Percentiles rank a stretch among this genome's conserved stretches.
Evolutionary conservation across 2,797 vertebrate genomes (phyloP).

Genomic region (Pterois miles): DNA sequence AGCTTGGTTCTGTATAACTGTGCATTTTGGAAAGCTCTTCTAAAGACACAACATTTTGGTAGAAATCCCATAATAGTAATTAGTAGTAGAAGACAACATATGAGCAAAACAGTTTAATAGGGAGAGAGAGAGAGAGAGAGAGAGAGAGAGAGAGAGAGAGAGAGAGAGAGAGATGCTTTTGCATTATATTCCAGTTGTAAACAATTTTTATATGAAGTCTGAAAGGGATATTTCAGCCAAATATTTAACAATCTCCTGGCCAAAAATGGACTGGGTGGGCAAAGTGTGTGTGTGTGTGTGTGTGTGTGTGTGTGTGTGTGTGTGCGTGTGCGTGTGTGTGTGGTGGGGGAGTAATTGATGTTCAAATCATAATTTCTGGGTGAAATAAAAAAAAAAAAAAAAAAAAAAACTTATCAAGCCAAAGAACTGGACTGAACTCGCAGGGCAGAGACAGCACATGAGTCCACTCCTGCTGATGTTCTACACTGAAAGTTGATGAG

Average conservation of each 20-base stretch:
- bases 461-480: slow-evolving; percentile 41
- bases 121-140: too few relatives aligned
- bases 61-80: background rate
- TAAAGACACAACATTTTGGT: background rate
- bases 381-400: background rate
- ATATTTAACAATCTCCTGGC: background rate
- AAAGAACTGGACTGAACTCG: slow-evolving; percentile 19
- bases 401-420: slow-evolving; percentile 4
- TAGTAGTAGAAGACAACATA: slow-evolving; percentile 8
- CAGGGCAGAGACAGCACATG: background rate
- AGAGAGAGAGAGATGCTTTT: background rate
- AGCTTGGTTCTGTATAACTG: background rate
- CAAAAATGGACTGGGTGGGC: background rate
- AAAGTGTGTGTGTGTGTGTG: background rate
- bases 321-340: background rate
- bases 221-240: background rate
- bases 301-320: background rate
- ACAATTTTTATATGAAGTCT: background rate
- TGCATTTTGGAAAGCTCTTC: background rate
- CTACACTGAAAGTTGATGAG: slow-evolving; percentile 54
- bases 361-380: slow-evolving; percentile 11
- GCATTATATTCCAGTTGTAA: background rate
- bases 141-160: too few relatives aligned
- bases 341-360: background rate
- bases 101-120: background rate